Percentiles rank a stretch among this genome's conserved stretches.
Evolutionary conservation across 2,113 vertebrate species (phyloP).

Genomic region (Danio rerio): GRCz12tu NC_133192.1:4771001-4771500

Average conservation of each 20-base stretch:
- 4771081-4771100: no score
- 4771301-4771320: conserved; percentile 1
- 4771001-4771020: no score
- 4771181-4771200: no score
- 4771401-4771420: background rate
- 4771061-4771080: no score
- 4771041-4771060: no score
- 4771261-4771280: background rate
- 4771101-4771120: no score
- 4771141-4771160: no score
- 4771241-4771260: background rate
- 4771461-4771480: background rate
- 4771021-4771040: no score
- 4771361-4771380: conserved; percentile 32
- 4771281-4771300: background rate
- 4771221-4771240: background rate
- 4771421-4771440: background rate
- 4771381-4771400: background rate
- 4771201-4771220: background rate
- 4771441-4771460: no score
- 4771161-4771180: no score
- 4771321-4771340: conserved; percentile 6
- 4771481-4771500: background rate
- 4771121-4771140: no score
- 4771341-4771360: background rate